These are phyloP conservation scores for Euphydryas editha DNA, from an alignment of 2,888 invertebrate species.

Conservation along the genomic window DNA sequence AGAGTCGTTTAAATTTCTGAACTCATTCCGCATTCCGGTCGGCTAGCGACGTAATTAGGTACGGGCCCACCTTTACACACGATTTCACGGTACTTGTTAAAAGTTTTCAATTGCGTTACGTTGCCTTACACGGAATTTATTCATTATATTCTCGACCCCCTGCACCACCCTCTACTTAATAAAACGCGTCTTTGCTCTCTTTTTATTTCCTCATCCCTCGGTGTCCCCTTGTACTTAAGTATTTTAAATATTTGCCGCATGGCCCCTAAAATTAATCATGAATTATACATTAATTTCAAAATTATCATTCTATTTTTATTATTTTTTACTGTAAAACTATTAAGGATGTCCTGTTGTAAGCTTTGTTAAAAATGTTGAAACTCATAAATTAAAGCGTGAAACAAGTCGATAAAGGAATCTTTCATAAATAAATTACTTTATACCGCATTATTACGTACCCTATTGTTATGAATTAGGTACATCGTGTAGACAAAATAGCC, in stretches of 20 bases:
- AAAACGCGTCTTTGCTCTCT: constrained; percentile 77
- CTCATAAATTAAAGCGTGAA: not conserved
- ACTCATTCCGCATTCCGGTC: constrained; percentile 76
- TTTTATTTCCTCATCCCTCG: constrained; percentile 56
- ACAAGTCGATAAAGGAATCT: not conserved
- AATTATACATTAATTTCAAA: constrained; percentile 74
- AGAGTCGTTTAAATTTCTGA: constrained; percentile 70
- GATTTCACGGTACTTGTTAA: constrained; percentile 83
- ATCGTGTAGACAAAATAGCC: constrained; percentile 9
- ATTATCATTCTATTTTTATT: constrained; percentile 42
- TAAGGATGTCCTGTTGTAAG: not conserved
- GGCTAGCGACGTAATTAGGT: constrained; percentile 74
- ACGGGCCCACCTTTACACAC: constrained; percentile 80
- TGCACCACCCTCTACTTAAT: constrained; percentile 70
- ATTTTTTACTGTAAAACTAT: not conserved
- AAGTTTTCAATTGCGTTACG: constrained; percentile 83
- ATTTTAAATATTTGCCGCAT: constrained; percentile 80
- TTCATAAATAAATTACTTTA: not conserved
- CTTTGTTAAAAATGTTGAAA: not conserved
- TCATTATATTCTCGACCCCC: constrained; percentile 74
- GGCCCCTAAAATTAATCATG: constrained; percentile 73
- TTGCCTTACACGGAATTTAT: constrained; percentile 80
- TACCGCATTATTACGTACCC: not conserved
- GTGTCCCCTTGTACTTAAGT: constrained; percentile 70
- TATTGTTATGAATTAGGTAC: not conserved